Conservation (phyloP, 1,140 invertebrate species). For the Anoplophora glabripennis region DNA sequence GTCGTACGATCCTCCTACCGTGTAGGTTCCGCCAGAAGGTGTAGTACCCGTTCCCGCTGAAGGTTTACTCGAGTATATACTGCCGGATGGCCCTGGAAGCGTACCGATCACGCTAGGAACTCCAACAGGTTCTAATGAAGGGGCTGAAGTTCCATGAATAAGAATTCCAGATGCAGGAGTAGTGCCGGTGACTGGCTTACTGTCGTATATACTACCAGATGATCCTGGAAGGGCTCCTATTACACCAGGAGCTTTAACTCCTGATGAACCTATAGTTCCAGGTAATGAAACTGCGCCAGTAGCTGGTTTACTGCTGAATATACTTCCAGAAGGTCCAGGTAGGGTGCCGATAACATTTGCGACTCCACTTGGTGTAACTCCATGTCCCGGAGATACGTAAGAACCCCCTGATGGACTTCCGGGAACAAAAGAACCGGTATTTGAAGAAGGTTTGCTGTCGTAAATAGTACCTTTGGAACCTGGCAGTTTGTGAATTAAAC, state of each 20-base stretch:
- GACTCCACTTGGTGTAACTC: not conserved
- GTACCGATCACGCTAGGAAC: not conserved
- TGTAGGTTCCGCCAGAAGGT: not conserved
- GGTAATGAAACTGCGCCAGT: no score
- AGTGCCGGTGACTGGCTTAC: conserved; percentile 18
- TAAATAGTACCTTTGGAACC: conserved; percentile 23
- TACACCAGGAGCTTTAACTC: no score
- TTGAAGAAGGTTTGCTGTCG: conserved; percentile 18
- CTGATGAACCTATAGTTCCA: no score
- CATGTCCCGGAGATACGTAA: conserved; percentile 9
- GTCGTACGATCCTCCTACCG: not conserved
- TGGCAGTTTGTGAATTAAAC: conserved; percentile 12
- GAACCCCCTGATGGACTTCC: conserved; percentile 3
- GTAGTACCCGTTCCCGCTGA: not conserved
- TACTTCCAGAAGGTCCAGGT: conserved; percentile 26
- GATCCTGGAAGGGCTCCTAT: not conserved
- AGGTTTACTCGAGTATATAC: conserved; percentile 23
- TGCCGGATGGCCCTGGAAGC: conserved; percentile 19
- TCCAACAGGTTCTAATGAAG: not conserved
- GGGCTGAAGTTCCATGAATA: not conserved
- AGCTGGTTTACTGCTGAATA: conserved; percentile 24
- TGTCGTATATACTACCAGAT: conserved; percentile 21
- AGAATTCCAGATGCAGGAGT: not conserved
- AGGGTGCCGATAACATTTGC: conserved; percentile 2
- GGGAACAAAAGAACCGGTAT: not conserved